phyloP scores from a whole-genome alignment of 1,140 invertebrate species.

The Magallana ariakensis region DNA sequence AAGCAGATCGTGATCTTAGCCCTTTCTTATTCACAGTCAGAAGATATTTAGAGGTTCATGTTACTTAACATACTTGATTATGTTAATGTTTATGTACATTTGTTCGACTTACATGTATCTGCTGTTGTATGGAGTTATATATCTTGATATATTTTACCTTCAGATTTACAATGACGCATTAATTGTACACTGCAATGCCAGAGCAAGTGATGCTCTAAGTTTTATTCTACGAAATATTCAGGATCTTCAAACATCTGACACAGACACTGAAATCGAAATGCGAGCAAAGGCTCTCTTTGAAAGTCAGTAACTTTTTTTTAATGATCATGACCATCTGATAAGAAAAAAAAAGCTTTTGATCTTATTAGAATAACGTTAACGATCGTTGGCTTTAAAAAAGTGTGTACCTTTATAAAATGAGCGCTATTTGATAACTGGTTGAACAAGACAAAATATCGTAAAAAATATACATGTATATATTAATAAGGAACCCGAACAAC shows the following conservation, averaged over 20 bases:
- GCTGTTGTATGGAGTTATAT: background rate
- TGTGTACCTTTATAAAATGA: no score
- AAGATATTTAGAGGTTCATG: background rate
- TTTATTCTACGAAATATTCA: slow-evolving; percentile 34
- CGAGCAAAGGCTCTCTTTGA: background rate
- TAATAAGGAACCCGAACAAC: no score
- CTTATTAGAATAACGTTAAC: no score
- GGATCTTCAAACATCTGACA: background rate
- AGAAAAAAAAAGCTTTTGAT: no score
- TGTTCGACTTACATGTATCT: no score
- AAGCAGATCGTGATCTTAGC: background rate
- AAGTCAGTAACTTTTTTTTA: background rate
- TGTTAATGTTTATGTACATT: no score
- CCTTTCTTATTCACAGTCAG: background rate
- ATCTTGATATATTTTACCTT: background rate
- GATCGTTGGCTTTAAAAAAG: no score
- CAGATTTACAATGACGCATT: background rate
- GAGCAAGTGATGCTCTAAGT: background rate
- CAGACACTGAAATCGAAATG: background rate
- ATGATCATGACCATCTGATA: background rate
- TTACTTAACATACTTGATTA: no score
- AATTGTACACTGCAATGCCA: background rate
- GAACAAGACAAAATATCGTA: no score
- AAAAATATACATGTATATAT: no score
- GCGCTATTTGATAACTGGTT: no score